Evolutionary conservation across 2,113 vertebrate species (phyloP).

Genomic region (Theropithecus gelada): DNA sequence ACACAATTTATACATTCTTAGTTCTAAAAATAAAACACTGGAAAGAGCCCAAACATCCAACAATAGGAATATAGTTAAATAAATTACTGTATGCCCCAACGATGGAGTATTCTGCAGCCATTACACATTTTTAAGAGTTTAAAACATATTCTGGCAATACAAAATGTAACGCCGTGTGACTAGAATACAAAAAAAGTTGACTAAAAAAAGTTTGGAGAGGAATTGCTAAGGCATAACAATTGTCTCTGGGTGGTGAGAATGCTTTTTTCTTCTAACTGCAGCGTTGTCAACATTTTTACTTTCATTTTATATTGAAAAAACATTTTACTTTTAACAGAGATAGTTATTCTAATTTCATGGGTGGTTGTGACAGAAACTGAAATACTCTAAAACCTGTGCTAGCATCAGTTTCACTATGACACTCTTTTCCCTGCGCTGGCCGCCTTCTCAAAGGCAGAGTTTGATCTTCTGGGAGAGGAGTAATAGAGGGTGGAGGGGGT

Average conservation of each 20-base stretch:
- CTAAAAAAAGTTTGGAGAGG: not conserved
- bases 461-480: not conserved
- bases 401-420: too few relatives aligned
- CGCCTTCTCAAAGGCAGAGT: not conserved
- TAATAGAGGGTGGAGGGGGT: rapidly evolving
- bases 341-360: not conserved
- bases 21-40: slow-evolving; percentile 24
- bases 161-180: not conserved
- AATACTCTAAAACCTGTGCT: not conserved
- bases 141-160: not conserved
- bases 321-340: not conserved
- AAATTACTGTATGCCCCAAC: not conserved
- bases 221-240: not conserved
- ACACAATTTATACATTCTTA: not conserved
- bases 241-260: not conserved
- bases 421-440: too few relatives aligned
- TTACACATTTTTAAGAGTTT: not conserved
- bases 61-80: not conserved
- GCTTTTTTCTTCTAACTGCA: not conserved
- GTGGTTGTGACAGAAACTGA: not conserved
- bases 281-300: not conserved
- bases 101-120: not conserved
- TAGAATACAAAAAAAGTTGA: not conserved
- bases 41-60: not conserved
- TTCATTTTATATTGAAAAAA: not conserved